Evolutionary conservation across 2,888 invertebrate species (phyloP).

Genomic region (Odontomyia ornata): DNA sequence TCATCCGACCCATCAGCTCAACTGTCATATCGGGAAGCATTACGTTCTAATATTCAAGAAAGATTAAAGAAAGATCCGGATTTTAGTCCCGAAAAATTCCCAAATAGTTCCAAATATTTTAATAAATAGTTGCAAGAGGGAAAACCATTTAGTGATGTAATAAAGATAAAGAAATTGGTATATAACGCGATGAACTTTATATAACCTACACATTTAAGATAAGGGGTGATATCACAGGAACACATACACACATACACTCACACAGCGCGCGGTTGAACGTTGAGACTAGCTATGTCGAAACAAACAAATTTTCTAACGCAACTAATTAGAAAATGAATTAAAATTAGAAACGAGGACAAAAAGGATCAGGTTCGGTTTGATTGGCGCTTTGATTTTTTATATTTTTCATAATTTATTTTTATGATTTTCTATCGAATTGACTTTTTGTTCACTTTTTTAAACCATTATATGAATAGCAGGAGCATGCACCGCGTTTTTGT

Average conservation of each 20-base stretch:
- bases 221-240: conserved; percentile 4
- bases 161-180: neutral
- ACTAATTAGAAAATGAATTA: neutral
- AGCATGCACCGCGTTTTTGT: neutral
- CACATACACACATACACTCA: neutral
- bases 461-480: neutral
- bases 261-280: neutral
- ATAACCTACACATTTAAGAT: neutral
- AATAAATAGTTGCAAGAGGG: conserved; percentile 46
- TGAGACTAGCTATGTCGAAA: neutral
- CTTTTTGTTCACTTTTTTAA: neutral
- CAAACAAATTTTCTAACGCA: conserved; percentile 24
- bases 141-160: neutral
- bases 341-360: conserved; percentile 3
- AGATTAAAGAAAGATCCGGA: conserved; percentile 61
- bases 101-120: conserved; percentile 62
- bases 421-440: neutral
- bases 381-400: conserved; percentile 21
- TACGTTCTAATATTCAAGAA: conserved; percentile 59
- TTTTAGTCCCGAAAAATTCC: conserved; percentile 61
- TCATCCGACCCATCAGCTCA: conserved; percentile 59
- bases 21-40: conserved; percentile 60
- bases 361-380: neutral
- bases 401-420: conserved; percentile 29
- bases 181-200: too few species aligned